phyloP scores from a whole-genome alignment of 2,888 invertebrate genomes.

The Ferdinandea cuprea region DNA sequence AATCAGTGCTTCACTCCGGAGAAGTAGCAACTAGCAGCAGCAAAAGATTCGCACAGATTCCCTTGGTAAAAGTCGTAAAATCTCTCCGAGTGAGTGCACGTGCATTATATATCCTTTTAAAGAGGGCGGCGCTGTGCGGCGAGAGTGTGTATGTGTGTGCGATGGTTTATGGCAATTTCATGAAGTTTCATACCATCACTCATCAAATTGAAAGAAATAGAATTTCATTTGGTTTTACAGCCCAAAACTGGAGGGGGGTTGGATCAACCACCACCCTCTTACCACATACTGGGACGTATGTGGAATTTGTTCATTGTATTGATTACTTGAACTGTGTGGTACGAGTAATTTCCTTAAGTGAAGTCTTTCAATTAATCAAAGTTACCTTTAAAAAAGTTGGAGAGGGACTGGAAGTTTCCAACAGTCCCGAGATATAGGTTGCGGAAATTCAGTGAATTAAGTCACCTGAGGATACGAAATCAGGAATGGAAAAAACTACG shows the following conservation, averaged over 20 bases:
- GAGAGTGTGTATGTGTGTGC: conserved; percentile 6
- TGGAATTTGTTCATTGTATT: conserved; percentile 50
- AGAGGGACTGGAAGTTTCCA: conserved; percentile 2
- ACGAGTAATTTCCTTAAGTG: conserved; percentile 70
- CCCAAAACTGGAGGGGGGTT: conserved; percentile 13
- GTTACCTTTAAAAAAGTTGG: conserved; percentile 27
- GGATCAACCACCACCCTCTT: background rate
- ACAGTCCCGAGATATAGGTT: conserved; percentile 30
- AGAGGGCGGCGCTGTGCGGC: conserved; percentile 17
- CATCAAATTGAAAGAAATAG: conserved; percentile 72
- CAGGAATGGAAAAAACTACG: conserved; percentile 26
- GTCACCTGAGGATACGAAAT: conserved; percentile 55
- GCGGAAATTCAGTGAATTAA: conserved; percentile 49
- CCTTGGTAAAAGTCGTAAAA: conserved; percentile 68
- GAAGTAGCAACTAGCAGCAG: conserved; percentile 3
- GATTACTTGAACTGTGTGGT: conserved; percentile 38
- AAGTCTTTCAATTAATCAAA: conserved; percentile 70
- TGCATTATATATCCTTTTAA: conserved; percentile 73
- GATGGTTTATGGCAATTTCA: conserved; percentile 70
- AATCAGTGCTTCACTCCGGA: conserved; percentile 59
- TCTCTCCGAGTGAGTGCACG: conserved; percentile 72
- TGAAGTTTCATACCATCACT: conserved; percentile 67
- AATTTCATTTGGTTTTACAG: conserved; percentile 69
- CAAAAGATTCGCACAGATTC: conserved; percentile 43
- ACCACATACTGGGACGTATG: conserved; percentile 40